Base-by-base conservation (phyloP, 2,113 vertebrate genomes). In the Lagenorhynchus albirostris region DNA sequence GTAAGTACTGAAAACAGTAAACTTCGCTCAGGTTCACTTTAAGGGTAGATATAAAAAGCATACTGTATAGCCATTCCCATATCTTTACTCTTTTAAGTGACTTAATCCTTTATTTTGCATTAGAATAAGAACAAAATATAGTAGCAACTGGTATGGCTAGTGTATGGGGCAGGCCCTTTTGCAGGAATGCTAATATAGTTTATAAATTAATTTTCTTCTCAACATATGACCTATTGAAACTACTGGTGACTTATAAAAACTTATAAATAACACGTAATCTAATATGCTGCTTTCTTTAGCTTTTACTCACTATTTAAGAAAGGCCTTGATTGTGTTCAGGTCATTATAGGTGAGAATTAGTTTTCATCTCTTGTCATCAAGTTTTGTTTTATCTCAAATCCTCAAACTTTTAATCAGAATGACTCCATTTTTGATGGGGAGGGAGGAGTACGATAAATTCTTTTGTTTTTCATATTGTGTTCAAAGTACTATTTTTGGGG, bases 181-280 rank as follows among this genome's bases (percentile, higher is more conserved):
- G 60, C 31, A 71, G 60, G 31, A 71, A 70, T 80, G 31, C 21
- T 50, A 62, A 11, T 60, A 26, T 88, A 55, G 50, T 83, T 92
- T 83, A 14, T 93, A 87, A 96, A 60, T 60, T 65, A 25, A 44
- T 55, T 88, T 96, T 89, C 26, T 81, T 92, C 50, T 93, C 41
- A 74, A 29, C 38, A 44, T 68, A 41, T 53, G 58, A 68, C 21
- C 3, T 14, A 8, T n/a, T 41, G 26, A 83, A 87, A 62, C 31
- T 80, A 23, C 79, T 73, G 29, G 10, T 89, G 29, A 23, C 50
- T 97, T 93, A 73, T 29, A 53, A 38, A 67, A 92, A 50, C 38
- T 36, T 38, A 6, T n/a, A 2, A 6, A 14, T 62, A 88, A 68
- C 74, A 91, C 55, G 63, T 87, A 86, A n/a, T 70, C 47, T 70